Base-by-base conservation (phyloP, 2,113 vertebrate species). In the Otocyon megalotis region DNA sequence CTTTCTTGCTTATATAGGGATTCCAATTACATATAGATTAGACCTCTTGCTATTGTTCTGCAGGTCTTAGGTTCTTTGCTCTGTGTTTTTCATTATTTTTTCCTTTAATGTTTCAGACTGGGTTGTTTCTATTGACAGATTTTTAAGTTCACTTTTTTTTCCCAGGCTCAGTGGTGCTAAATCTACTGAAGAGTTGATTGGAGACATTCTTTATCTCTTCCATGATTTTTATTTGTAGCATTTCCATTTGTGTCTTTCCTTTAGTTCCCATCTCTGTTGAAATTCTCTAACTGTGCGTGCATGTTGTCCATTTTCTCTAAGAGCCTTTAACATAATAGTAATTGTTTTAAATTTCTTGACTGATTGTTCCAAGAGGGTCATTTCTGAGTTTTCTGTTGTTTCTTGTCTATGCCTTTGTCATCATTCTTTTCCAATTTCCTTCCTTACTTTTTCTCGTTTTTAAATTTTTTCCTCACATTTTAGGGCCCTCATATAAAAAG, bases 191-290 rank as follows among this genome's bases (percentile, higher is more conserved):
- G 15, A 50, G 13, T 1, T 32, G 69, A 26, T 28, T 24, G 53
- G 87, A 97, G 32, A 9, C 17, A 67, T 86, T 88, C 48, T 94
- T 72, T 20, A 22, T 89, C 28, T 87, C 37, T 93, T 67, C 13
- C 56, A 26, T 65, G 19, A 74, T 74, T 92, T 92, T 94, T 85
- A 37, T n/a, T 53, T 89, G 48, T 32, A 69, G 37, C 13, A 76
- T 72, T 89, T 94, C 22, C 32, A 62, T 65, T 69, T 76, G n/a
- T 20, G 26, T 84, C 8, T 92, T 74, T 87, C 37, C 82, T 80
- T 86, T 65, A 90, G 26, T 65, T 60, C 76, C 50, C 1, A n/a
- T 37, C 8, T 83, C 35, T 88, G 10, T 32, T 85, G 54, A 94
- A 67, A 89, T n/a, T 74, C 24, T 17, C 71, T 43, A 80, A 43